Conservation (phyloP, 2,113 vertebrate genomes). For the Tor tambroides region DNA sequence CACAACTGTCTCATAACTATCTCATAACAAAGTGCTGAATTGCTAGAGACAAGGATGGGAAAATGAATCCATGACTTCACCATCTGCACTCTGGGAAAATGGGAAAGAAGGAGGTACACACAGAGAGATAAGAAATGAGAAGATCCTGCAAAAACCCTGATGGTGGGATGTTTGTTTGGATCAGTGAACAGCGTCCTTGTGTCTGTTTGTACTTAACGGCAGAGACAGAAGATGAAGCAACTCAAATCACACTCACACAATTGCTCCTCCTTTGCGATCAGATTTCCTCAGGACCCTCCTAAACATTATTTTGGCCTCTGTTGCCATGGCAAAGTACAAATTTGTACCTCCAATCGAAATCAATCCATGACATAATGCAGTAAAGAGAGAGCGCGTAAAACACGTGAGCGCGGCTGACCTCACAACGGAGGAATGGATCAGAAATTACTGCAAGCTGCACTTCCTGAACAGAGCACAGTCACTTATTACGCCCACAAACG, state of each 20-base stretch:
- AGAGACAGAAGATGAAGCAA: neutral
- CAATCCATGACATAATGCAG: slow-evolving; percentile 66
- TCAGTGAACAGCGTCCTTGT: slow-evolving; percentile 23
- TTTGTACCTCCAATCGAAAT: slow-evolving; percentile 64
- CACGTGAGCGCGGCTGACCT: slow-evolving; percentile 61
- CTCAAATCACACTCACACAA: slow-evolving; percentile 36
- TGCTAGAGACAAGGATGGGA: neutral
- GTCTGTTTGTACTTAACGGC: slow-evolving; percentile 33
- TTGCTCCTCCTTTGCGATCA: slow-evolving; percentile 20
- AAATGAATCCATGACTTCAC: slow-evolving; percentile 14
- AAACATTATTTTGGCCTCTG: slow-evolving; percentile 62
- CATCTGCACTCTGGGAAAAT: neutral
- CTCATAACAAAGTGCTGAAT: neutral
- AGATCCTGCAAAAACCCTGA: neutral
- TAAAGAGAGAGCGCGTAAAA: slow-evolving; percentile 51
- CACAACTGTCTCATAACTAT: too few species aligned
- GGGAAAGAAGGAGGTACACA: neutral
- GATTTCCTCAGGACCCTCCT: slow-evolving; percentile 54
- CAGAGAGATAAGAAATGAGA: neutral
- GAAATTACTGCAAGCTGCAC: slow-evolving; percentile 56
- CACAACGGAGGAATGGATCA: slow-evolving; percentile 62
- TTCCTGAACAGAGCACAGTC: slow-evolving; percentile 30
- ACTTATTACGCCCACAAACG: slow-evolving; percentile 40
- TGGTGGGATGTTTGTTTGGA: slow-evolving; percentile 16
- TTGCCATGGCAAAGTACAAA: slow-evolving; percentile 69